A percentile compares a stretch with the other conserved stretches of the same genome.
Evolutionary conservation across 2,888 invertebrate species (phyloP).

Genomic region (Rhaphigaster nebulosa): DNA sequence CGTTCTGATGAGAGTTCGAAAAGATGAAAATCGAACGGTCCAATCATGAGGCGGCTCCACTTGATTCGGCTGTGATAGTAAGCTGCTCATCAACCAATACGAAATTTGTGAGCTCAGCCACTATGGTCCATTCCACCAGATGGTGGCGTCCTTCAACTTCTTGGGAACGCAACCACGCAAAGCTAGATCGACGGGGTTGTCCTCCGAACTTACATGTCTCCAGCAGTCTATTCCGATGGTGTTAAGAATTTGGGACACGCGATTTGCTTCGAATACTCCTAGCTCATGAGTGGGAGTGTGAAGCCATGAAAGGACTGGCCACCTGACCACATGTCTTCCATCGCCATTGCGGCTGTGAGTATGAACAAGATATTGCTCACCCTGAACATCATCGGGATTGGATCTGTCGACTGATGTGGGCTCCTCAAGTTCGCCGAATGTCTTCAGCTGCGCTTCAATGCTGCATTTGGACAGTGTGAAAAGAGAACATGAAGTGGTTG

Average conservation of each 20-base stretch:
- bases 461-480: too few relatives aligned
- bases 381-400: neutral
- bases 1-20: too few relatives aligned
- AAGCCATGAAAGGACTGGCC: slow-evolving; percentile 56
- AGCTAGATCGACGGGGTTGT: too few relatives aligned
- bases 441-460: neutral
- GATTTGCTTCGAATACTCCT: too few relatives aligned
- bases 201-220: slow-evolving; percentile 66
- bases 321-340: neutral
- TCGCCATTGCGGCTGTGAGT: neutral
- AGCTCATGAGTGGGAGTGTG: too few relatives aligned
- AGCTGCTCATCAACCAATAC: slow-evolving; percentile 7
- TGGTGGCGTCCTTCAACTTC: neutral
- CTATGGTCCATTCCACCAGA: too few relatives aligned
- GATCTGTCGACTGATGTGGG: too few relatives aligned
- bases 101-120: slow-evolving; percentile 54
- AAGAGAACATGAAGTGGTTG: too few relatives aligned
- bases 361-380: neutral
- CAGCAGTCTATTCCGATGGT: slow-evolving; percentile 65
- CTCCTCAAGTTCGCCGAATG: neutral
- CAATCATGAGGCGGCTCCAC: too few relatives aligned
- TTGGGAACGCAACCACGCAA: slow-evolving; percentile 59
- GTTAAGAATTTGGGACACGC: too few relatives aligned
- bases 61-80: neutral
- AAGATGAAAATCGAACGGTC: too few relatives aligned